phyloP scores from a whole-genome alignment of 1,140 invertebrate genomes.

The Drosophila malerkotliana region DNA sequence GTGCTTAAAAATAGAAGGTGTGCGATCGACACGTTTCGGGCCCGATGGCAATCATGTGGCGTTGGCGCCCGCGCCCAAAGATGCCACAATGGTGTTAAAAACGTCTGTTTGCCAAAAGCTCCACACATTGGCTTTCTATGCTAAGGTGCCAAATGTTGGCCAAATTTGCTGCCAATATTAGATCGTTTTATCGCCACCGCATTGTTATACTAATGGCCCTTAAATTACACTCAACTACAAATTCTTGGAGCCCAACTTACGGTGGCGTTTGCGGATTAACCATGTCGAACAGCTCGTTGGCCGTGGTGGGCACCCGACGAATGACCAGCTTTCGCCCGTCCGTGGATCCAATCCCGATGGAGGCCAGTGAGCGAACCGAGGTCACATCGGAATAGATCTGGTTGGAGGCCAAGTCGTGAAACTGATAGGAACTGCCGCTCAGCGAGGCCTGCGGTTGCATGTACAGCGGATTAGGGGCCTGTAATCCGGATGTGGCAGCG shows the following conservation, averaged over 20 bases:
- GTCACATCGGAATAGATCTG: constrained; percentile 86
- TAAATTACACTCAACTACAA: constrained; percentile 13
- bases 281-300: constrained; percentile 91
- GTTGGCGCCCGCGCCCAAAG: constrained; percentile 43
- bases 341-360: constrained; percentile 93
- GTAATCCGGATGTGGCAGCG: constrained; percentile 43
- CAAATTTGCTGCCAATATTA: constrained; percentile 66
- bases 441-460: constrained; percentile 74
- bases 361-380: constrained; percentile 90
- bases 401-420: constrained; percentile 82
- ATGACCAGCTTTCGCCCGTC: constrained; percentile 94
- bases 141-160: constrained; percentile 59
- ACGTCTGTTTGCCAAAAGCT: constrained; percentile 45
- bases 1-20: constrained; percentile 67
- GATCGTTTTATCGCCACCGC: constrained; percentile 48
- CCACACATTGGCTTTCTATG: constrained; percentile 54
- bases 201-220: constrained; percentile 59
- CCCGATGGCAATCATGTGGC: constrained; percentile 47
- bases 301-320: constrained; percentile 91
- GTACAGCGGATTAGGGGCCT: constrained; percentile 64
- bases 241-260: constrained; percentile 86
- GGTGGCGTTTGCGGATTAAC: constrained; percentile 91
- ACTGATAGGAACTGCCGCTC: constrained; percentile 83
- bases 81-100: constrained; percentile 69
- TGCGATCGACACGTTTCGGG: constrained; percentile 25